These are phyloP conservation scores for Hartigia nigra DNA, from an alignment of 2,888 invertebrate genomes.

Conservation along the genomic window DNA sequence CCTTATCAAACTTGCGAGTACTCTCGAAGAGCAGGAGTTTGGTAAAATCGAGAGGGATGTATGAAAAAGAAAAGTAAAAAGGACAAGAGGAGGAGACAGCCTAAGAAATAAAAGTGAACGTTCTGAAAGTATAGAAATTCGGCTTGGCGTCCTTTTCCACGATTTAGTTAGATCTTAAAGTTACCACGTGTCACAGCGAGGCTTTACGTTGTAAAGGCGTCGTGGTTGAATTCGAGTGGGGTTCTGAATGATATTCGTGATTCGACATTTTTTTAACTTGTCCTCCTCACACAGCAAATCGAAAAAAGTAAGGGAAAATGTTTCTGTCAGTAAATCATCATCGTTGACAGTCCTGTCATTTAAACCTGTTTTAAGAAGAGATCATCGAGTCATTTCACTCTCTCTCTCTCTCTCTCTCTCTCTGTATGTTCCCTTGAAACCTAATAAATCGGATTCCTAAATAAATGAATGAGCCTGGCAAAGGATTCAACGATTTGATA, in stretches of 20 bases:
- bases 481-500: neutral
- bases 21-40: neutral
- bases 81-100: neutral
- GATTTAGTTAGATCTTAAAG: neutral
- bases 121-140: neutral
- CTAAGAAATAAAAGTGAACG: neutral
- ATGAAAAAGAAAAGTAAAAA: neutral
- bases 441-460: slow-evolving; percentile 4
- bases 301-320: neutral
- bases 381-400: neutral
- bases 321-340: neutral
- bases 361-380: neutral
- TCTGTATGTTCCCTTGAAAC: neutral
- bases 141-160: neutral
- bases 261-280: neutral
- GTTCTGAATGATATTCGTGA: neutral
- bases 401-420: neutral
- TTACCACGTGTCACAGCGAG: neutral
- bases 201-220: neutral
- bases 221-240: neutral
- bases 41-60: neutral
- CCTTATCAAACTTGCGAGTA: neutral
- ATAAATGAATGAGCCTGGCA: neutral
- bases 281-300: neutral
- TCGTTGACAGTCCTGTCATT: neutral